phyloP scores from a whole-genome alignment of 2,888 invertebrate genomes.

The Parasteatoda lunata region DNA sequence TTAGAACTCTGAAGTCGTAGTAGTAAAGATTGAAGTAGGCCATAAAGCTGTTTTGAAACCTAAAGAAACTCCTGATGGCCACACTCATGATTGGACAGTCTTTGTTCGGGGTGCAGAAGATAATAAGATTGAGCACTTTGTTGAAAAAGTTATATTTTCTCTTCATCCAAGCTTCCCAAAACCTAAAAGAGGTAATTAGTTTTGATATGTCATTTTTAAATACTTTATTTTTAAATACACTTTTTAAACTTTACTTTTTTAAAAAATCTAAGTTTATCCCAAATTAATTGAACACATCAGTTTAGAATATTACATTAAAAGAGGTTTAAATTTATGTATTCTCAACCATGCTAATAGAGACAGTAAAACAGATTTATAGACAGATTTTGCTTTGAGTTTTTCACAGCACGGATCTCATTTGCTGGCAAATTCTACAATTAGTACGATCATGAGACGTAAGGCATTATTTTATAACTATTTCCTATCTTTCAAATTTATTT shows the following conservation, averaged over 20 bases:
- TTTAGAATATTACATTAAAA: no score
- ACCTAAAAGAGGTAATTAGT: conserved; percentile 85
- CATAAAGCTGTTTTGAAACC: conserved; percentile 88
- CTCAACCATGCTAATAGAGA: no score
- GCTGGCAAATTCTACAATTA: no score
- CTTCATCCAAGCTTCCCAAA: conserved; percentile 94
- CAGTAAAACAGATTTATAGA: no score
- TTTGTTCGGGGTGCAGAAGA: conserved; percentile 92
- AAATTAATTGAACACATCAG: no score
- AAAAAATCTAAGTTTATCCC: not conserved
- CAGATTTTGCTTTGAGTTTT: no score
- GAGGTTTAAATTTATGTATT: no score
- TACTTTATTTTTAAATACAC: not conserved
- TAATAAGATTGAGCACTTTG: conserved; percentile 89
- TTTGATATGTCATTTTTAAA: not conserved
- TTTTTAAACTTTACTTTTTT: not conserved
- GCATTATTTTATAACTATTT: no score
- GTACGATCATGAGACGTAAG: no score
- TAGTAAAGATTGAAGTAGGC: conserved; percentile 92
- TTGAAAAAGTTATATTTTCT: conserved; percentile 91
- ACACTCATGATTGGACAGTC: conserved; percentile 98
- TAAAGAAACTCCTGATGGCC: conserved; percentile 89
- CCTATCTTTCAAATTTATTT: no score
- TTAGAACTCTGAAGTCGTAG: conserved; percentile 76
- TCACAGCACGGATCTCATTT: no score